Conservation (phyloP, 2,888 invertebrate species). For the Synanthedon formicaeformis region DNA sequence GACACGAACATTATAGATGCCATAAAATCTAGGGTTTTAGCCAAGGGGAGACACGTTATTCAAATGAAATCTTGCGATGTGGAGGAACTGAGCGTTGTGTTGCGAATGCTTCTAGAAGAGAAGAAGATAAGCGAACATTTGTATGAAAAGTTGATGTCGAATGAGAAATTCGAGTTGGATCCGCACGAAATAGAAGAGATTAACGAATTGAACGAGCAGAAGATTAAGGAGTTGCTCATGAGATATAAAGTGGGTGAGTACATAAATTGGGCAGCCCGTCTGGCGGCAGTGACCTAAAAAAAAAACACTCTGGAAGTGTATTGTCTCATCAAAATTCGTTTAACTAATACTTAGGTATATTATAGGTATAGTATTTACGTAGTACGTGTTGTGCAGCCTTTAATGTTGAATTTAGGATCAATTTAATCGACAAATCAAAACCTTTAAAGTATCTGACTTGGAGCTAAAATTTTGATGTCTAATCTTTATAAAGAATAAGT, state of each 20-base stretch:
- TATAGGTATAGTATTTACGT: too few relatives aligned
- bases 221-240: slow-evolving; percentile 39
- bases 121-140: slow-evolving; percentile 49
- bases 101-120: slow-evolving; percentile 39
- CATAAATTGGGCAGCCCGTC: too few relatives aligned
- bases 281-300: too few relatives aligned
- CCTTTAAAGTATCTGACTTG: too few relatives aligned
- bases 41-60: not conserved
- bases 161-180: slow-evolving; percentile 52
- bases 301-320: too few relatives aligned
- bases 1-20: slow-evolving; percentile 19
- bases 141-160: slow-evolving; percentile 52
- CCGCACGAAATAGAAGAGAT: slow-evolving; percentile 60
- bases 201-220: slow-evolving; percentile 46
- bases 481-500: too few relatives aligned
- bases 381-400: too few relatives aligned
- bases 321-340: too few relatives aligned
- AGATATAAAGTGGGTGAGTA: slow-evolving; percentile 51
- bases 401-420: too few relatives aligned
- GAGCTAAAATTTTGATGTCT: too few relatives aligned
- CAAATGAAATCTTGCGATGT: slow-evolving; percentile 13
- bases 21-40: slow-evolving; percentile 11
- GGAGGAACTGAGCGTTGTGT: slow-evolving; percentile 29
- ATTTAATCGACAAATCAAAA: too few relatives aligned
- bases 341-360: too few relatives aligned